Conservation (phyloP, 2,888 invertebrate species). For the Nymphalis urticae region DNA sequence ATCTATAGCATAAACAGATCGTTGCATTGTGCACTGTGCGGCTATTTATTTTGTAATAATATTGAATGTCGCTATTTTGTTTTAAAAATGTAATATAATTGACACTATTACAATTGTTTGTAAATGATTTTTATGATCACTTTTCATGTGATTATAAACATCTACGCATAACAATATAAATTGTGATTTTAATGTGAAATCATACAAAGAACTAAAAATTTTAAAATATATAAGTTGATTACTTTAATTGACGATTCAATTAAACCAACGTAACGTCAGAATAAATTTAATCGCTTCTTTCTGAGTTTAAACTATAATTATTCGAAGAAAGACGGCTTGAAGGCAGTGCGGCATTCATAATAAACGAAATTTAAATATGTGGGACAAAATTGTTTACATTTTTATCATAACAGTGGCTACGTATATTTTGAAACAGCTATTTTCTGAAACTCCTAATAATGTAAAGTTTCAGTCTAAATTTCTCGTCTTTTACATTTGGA, state of each 20-base stretch:
- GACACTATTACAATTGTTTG: not conserved
- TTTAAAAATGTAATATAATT: not conserved
- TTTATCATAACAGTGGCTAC: slow-evolving; percentile 63
- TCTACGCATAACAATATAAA: not conserved
- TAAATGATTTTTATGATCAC: not conserved
- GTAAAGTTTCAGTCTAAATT: slow-evolving; percentile 78
- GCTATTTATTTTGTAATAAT: not conserved
- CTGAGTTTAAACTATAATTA: slow-evolving; percentile 14
- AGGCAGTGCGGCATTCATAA: slow-evolving; percentile 2
- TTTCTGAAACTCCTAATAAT: slow-evolving; percentile 77
- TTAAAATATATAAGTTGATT: not conserved
- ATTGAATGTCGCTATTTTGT: not conserved
- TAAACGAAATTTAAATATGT: slow-evolving; percentile 52
- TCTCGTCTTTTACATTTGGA: slow-evolving; percentile 72
- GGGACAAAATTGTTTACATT: slow-evolving; percentile 70
- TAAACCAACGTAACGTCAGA: not conserved
- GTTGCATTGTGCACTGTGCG: slow-evolving; percentile 2
- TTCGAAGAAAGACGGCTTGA: slow-evolving; percentile 12
- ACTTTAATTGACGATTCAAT: not conserved
- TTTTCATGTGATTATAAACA: not conserved
- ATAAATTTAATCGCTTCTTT: not conserved
- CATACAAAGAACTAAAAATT: not conserved
- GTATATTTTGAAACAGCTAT: slow-evolving; percentile 72
- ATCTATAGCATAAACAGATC: not conserved
- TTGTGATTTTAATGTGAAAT: not conserved